Conservation (phyloP, 64 coral and sea anemone genomes). For the Dendronephthya gigantea region DNA sequence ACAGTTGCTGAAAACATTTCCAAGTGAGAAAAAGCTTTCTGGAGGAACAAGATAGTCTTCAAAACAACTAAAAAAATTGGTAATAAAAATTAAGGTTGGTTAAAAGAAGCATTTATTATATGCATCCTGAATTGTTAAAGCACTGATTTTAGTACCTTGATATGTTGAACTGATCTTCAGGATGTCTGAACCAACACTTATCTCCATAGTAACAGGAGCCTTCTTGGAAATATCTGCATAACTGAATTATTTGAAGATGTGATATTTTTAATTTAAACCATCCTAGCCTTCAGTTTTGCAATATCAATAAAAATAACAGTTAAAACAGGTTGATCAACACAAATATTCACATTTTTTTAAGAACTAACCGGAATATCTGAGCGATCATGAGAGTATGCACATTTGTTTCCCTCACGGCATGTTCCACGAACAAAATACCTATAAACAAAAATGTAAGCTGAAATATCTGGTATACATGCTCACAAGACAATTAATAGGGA, state of each 20-base stretch:
- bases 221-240: background rate
- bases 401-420: background rate
- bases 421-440: background rate
- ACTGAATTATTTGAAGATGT: background rate
- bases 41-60: conserved; percentile 11
- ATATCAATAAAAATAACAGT: background rate
- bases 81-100: too few relatives aligned
- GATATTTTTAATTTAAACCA: background rate
- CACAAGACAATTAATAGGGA: background rate
- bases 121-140: background rate
- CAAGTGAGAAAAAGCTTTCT: background rate
- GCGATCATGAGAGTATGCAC: background rate
- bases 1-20: background rate
- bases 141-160: background rate
- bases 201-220: background rate
- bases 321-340: background rate
- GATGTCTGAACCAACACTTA: background rate
- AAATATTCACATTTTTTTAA: background rate
- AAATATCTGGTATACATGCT: too few relatives aligned
- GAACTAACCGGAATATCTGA: background rate
- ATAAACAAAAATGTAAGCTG: background rate
- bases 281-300: too few relatives aligned
- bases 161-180: background rate
- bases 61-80: background rate
- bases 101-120: background rate